Percentiles rank a stretch among this genome's conserved stretches.
Evolutionary conservation across 2,888 invertebrate species (phyloP).

Genomic region (Cotesia congregata): DNA sequence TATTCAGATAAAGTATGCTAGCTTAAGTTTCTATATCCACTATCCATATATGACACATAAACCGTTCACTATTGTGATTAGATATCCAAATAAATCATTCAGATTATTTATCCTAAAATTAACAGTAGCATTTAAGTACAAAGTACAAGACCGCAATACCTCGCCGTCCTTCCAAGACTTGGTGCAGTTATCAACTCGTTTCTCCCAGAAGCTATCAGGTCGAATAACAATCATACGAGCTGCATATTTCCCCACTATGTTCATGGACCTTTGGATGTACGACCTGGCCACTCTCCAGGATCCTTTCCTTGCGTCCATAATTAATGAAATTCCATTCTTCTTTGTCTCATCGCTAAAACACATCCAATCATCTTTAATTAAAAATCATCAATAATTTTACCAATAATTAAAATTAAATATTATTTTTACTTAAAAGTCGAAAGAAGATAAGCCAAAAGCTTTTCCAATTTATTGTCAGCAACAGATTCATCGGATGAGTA

Average conservation of each 20-base stretch:
- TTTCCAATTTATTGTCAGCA: slow-evolving; percentile 64
- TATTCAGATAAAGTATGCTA: not conserved
- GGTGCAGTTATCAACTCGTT: slow-evolving; percentile 81
- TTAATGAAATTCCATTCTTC: slow-evolving; percentile 74
- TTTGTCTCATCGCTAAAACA: slow-evolving; percentile 71
- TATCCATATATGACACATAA: not conserved
- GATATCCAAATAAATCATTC: no score
- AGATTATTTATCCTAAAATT: slow-evolving; percentile 8
- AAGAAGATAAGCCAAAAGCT: slow-evolving; percentile 72
- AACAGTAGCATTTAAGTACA: not conserved
- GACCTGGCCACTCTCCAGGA: slow-evolving; percentile 76
- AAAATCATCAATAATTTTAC: not conserved
- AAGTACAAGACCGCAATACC: slow-evolving; percentile 62
- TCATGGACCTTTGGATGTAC: slow-evolving; percentile 74
- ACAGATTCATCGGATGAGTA: slow-evolving; percentile 72
- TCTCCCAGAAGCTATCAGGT: slow-evolving; percentile 84
- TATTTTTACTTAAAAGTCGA: slow-evolving; percentile 73
- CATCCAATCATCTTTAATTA: not conserved
- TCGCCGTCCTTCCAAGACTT: slow-evolving; percentile 75
- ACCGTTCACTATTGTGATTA: not conserved
- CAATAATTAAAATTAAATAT: slow-evolving; percentile 19
- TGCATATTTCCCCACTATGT: slow-evolving; percentile 71
- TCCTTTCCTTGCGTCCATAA: slow-evolving; percentile 78
- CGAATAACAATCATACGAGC: slow-evolving; percentile 77
- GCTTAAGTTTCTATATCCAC: not conserved